Evolutionary conservation across 2,888 invertebrate genomes (phyloP).

Genomic region (Galerucella calmariensis): DNA sequence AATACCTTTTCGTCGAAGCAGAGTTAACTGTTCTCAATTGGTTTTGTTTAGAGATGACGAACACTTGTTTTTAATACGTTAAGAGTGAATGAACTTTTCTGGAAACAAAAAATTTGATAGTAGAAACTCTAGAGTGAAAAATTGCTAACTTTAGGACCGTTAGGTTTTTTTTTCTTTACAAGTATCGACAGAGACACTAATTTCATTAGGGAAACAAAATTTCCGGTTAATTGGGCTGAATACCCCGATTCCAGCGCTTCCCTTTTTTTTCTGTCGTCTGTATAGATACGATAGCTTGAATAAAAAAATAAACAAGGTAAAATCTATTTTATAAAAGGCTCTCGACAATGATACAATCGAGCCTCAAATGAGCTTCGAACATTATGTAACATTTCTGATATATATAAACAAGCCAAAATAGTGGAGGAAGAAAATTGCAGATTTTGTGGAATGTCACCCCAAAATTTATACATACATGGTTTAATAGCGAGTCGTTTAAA

Average conservation of each 20-base stretch:
- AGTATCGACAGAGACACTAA: constrained; percentile 49
- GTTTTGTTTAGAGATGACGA: neutral
- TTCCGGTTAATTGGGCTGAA: constrained; percentile 50
- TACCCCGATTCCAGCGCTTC: constrained; percentile 40
- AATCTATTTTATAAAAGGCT: too few species aligned
- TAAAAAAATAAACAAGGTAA: neutral
- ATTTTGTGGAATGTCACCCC: too few species aligned
- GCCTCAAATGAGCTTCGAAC: too few species aligned
- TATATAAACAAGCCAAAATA: too few species aligned
- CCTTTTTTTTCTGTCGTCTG: neutral
- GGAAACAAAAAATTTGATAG: neutral
- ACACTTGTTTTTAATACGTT: neutral
- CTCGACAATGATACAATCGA: too few species aligned
- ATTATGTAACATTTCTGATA: too few species aligned
- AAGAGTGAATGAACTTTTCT: constrained; percentile 1
- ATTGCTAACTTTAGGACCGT: constrained; percentile 41
- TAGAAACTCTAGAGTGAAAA: too few species aligned
- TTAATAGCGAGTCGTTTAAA: neutral
- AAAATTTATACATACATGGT: too few species aligned
- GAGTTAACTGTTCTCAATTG: neutral
- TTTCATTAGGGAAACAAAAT: constrained; percentile 52
- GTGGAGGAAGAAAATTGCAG: too few species aligned
- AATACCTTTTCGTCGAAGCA: neutral
- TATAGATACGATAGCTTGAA: neutral
- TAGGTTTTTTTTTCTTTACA: constrained; percentile 50